Percentiles rank a stretch among this genome's conserved stretches.
These are phyloP conservation scores for Ranitomeya variabilis DNA, from an alignment of 2,113 vertebrate species.

Conservation along the genomic window DNA sequence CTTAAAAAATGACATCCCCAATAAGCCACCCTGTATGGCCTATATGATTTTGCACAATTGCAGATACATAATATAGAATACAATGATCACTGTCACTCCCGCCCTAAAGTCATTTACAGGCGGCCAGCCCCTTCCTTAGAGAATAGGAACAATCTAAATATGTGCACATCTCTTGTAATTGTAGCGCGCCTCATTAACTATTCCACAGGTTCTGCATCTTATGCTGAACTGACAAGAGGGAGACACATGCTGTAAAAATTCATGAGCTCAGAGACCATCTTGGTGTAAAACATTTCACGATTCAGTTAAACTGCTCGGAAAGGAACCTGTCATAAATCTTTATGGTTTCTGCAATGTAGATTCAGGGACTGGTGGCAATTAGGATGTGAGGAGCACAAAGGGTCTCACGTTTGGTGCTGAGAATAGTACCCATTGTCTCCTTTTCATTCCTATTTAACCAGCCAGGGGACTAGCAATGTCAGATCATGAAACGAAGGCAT, in stretches of 20 bases:
- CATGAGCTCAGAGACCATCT: slow-evolving; percentile 53
- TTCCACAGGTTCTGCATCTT: slow-evolving; percentile 32
- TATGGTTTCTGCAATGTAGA: slow-evolving; percentile 53
- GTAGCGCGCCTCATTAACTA: slow-evolving; percentile 35
- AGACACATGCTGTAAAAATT: slow-evolving; percentile 58
- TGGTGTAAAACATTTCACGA: slow-evolving; percentile 51
- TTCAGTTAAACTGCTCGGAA: slow-evolving; percentile 53
- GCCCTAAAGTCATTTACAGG: not conserved
- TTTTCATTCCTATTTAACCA: not conserved
- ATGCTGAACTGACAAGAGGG: slow-evolving; percentile 19
- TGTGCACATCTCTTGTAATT: not conserved
- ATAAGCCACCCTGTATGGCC: no score
- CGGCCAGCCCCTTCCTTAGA: not conserved
- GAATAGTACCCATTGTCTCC: not conserved
- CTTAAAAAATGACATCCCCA: no score
- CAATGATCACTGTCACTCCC: not conserved
- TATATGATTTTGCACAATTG: not conserved
- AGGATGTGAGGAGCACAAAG: slow-evolving; percentile 14
- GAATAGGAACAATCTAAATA: slow-evolving; percentile 36
- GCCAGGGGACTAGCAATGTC: not conserved
- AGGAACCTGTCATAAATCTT: slow-evolving; percentile 57
- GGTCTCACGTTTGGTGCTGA: not conserved
- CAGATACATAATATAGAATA: not conserved
- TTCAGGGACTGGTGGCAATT: slow-evolving; percentile 37
- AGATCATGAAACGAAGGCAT: not conserved